These are phyloP conservation scores for Cyclura pinguis DNA, from an alignment of 2,797 vertebrate species.

Conservation along the genomic window DNA sequence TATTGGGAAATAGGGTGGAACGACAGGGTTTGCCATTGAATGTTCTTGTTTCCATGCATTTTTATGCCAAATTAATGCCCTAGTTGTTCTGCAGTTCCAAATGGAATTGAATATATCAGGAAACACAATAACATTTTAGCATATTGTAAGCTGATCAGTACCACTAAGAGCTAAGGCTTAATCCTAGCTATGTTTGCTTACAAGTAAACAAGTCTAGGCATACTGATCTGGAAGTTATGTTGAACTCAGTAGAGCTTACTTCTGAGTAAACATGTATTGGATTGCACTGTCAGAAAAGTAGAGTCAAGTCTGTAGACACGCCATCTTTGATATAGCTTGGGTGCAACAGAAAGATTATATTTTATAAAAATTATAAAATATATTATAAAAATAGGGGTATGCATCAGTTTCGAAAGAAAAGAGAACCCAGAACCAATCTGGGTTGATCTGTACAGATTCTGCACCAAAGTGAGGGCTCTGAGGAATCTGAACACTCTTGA, in stretches of 20 bases:
- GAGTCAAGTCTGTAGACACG: background rate
- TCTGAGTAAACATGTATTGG: background rate
- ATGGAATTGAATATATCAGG: conserved; percentile 32
- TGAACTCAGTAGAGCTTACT: background rate
- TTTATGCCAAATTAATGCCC: conserved; percentile 48
- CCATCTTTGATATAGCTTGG: background rate
- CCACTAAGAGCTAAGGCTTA: conserved; percentile 49
- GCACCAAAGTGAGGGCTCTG: too few relatives aligned
- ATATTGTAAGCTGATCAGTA: conserved; percentile 36
- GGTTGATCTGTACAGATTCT: too few relatives aligned
- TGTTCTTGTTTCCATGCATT: conserved; percentile 20
- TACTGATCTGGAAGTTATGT: background rate
- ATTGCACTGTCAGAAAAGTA: background rate
- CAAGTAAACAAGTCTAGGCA: background rate
- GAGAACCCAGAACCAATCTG: too few relatives aligned
- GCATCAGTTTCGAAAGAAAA: too few relatives aligned
- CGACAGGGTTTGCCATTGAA: conserved; percentile 32
- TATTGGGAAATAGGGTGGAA: background rate
- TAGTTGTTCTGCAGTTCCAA: conserved; percentile 48
- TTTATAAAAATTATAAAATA: background rate
- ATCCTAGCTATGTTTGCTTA: background rate
- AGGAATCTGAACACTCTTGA: too few relatives aligned
- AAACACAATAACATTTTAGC: conserved; percentile 53
- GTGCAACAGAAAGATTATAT: background rate
- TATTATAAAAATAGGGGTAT: background rate